Evolutionary conservation across 2,113 vertebrate genomes (phyloP).

Genomic region (Penelope pileata): DNA sequence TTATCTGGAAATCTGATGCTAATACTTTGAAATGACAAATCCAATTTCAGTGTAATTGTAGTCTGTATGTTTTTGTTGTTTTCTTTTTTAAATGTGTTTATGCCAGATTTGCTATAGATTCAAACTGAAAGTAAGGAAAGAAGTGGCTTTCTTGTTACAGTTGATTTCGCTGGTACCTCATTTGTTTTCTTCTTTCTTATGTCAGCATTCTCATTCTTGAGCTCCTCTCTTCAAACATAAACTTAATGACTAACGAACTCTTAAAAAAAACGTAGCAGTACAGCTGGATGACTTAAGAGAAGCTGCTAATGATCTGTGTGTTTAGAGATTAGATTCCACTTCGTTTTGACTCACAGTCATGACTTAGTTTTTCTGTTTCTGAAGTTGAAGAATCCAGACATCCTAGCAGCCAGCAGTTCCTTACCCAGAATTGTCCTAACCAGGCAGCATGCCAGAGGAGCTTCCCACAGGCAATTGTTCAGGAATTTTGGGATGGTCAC

Average conservation of each 20-base stretch:
- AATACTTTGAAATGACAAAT: conserved; percentile 71
- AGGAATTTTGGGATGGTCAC: conserved; percentile 38
- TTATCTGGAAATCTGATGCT: conserved; percentile 60
- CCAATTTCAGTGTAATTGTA: conserved; percentile 39
- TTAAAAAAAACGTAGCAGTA: background rate
- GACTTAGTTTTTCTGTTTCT: background rate
- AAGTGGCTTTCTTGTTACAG: conserved; percentile 8
- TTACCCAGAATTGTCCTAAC: conserved; percentile 9
- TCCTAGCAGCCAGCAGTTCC: background rate
- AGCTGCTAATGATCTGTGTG: background rate
- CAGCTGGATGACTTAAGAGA: background rate
- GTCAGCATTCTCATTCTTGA: background rate
- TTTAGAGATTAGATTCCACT: background rate
- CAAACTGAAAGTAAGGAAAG: background rate
- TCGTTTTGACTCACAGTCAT: background rate
- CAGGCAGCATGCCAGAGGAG: background rate
- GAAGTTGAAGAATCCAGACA: background rate
- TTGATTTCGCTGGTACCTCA: background rate
- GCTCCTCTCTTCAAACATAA: background rate
- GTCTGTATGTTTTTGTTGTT: background rate
- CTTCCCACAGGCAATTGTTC: conserved; percentile 10
- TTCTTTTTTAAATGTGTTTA: background rate
- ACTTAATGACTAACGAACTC: background rate
- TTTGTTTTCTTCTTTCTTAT: background rate
- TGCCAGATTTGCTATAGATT: conserved; percentile 16